These are phyloP conservation scores for Amphibalanus amphitrite DNA, from an alignment of 1,140 invertebrate genomes.

Conservation along the genomic window DNA sequence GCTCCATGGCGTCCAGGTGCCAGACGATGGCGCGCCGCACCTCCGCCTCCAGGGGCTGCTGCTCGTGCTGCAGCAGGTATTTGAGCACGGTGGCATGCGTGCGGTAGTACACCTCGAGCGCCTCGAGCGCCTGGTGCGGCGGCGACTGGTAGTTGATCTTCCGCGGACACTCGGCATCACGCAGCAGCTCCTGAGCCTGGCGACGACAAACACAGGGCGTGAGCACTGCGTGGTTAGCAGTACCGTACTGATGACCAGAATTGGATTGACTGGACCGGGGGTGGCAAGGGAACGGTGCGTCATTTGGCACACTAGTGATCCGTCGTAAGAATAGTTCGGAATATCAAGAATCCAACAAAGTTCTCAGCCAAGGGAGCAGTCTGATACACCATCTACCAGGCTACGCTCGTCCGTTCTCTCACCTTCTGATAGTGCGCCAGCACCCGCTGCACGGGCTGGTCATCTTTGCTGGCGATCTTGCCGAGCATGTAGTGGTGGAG, in stretches of 20 bases:
- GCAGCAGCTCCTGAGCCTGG: slow-evolving; percentile 48
- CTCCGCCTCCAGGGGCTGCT: slow-evolving; percentile 26
- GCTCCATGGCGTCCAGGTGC: background rate
- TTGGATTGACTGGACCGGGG: too few relatives aligned
- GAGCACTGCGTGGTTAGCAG: too few relatives aligned
- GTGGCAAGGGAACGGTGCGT: too few relatives aligned
- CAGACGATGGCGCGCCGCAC: slow-evolving; percentile 22
- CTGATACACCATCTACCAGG: too few relatives aligned
- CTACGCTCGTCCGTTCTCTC: too few relatives aligned
- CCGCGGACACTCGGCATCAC: slow-evolving; percentile 62
- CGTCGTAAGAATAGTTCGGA: too few relatives aligned
- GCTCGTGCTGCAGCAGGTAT: slow-evolving; percentile 48
- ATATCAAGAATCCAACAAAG: too few relatives aligned
- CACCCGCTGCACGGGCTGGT: slow-evolving; percentile 49
- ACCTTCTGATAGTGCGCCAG: slow-evolving; percentile 52
- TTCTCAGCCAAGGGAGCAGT: too few relatives aligned
- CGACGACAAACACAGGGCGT: slow-evolving; percentile 21
- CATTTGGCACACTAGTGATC: too few relatives aligned
- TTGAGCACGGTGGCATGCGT: slow-evolving; percentile 70
- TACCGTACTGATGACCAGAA: too few relatives aligned
- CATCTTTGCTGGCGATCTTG: slow-evolving; percentile 70
- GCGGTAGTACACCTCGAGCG: slow-evolving; percentile 51
- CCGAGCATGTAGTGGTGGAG: slow-evolving; percentile 80
- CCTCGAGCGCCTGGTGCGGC: slow-evolving; percentile 67
- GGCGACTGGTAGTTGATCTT: slow-evolving; percentile 71